A percentile compares a stretch with the other conserved stretches of the same genome.
Conservation (phyloP, 2,888 invertebrate species). For the Maniola hyperantus region DNA sequence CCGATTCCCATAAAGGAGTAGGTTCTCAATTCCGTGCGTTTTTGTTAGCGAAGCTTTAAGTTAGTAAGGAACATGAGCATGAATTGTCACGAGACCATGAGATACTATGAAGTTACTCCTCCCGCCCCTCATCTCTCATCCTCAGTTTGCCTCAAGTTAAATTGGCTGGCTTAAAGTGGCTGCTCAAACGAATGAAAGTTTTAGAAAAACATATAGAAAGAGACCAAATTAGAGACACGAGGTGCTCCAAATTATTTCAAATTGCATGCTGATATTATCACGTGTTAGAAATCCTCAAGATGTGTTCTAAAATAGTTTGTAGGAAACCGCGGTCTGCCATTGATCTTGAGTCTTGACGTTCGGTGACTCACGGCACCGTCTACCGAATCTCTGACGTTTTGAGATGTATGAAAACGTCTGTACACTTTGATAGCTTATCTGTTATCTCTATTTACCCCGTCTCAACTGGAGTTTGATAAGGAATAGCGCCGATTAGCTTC, state of each 20-base stretch:
- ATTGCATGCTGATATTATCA: constrained; percentile 21
- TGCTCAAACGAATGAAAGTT: too few relatives aligned
- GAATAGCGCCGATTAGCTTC: background rate
- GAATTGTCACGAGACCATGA: too few relatives aligned
- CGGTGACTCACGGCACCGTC: constrained; percentile 42
- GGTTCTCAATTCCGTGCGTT: too few relatives aligned
- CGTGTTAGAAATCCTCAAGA: constrained; percentile 29
- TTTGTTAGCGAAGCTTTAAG: too few relatives aligned
- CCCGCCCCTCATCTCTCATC: too few relatives aligned
- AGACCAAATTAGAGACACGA: background rate
- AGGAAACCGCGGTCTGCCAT: constrained; percentile 41
- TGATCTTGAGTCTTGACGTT: constrained; percentile 37
- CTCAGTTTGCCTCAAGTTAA: too few relatives aligned
- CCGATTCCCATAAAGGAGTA: too few relatives aligned
- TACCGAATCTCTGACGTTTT: constrained; percentile 35
- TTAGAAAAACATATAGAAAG: too few relatives aligned
- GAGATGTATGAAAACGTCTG: background rate
- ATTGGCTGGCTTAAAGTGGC: too few relatives aligned
- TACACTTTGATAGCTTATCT: constrained; percentile 23
- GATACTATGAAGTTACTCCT: too few relatives aligned
- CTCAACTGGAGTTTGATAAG: constrained; percentile 1
- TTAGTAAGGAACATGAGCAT: too few relatives aligned
- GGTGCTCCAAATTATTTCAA: background rate
- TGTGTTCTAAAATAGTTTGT: constrained; percentile 40
- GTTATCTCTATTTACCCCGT: constrained; percentile 1